Conservation (phyloP, 2,113 vertebrate species). For the Onychostoma macrolepis region DNA sequence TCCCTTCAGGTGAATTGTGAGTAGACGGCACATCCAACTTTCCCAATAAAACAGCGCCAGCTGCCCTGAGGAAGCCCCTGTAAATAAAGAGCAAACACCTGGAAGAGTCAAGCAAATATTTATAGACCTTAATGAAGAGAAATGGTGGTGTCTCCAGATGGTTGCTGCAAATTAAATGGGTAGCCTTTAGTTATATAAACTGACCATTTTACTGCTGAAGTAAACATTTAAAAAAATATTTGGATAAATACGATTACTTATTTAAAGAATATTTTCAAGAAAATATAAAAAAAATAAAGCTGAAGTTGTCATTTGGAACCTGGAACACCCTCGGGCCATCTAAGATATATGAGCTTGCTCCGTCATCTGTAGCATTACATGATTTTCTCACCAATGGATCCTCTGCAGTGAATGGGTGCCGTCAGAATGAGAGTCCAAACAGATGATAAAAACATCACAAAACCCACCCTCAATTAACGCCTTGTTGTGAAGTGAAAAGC, state of each 20-base stretch:
- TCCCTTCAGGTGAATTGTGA: constrained; percentile 11
- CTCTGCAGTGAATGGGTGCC: no score
- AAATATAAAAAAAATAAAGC: neutral
- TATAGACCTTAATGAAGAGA: constrained; percentile 1
- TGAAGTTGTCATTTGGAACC: neutral
- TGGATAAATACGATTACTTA: neutral
- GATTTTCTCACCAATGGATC: neutral
- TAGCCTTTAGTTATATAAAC: neutral
- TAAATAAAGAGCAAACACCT: constrained; percentile 34
- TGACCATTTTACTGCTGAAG: neutral
- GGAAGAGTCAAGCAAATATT: constrained; percentile 3
- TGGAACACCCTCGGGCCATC: neutral
- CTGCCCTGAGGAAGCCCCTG: constrained; percentile 21
- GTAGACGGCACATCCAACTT: neutral
- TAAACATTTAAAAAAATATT: neutral
- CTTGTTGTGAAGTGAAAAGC: no score
- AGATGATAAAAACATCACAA: no score
- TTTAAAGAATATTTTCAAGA: neutral
- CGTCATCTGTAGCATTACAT: neutral
- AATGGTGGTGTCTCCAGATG: constrained; percentile 20
- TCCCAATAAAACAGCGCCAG: constrained; percentile 3
- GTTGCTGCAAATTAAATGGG: constrained; percentile 4
- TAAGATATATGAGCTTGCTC: neutral
- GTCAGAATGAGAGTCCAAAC: no score
- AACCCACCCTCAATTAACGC: neutral